Evolutionary conservation across 2,888 invertebrate species (phyloP), one percentile per base, ranked within the genome.

Genomic region (Epirrita christyi): DNA sequence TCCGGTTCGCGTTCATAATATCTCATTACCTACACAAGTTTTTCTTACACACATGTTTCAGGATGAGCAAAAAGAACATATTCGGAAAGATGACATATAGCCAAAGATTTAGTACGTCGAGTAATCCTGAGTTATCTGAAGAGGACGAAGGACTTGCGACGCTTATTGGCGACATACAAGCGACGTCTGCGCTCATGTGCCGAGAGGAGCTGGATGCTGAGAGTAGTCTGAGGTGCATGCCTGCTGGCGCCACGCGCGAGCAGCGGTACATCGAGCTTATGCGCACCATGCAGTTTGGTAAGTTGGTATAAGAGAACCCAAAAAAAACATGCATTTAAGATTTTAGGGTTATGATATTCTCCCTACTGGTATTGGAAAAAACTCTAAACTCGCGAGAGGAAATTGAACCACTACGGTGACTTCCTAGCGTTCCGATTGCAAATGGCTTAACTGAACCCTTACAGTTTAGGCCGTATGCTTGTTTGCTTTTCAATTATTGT

Each of bases 271-370:
- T 98, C 65, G 95, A 95, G 75, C 94, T 97, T 63, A 97, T 98
- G 97, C 96, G 96, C 75, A 94, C 94, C 75, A 90, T 98, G 72
- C 98, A 98, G 89, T 98, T 98, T 85, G 96, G 97, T 97, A 75
- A 36, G 71, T 61, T n/a, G n/a, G n/a, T n/a, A n/a, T n/a, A n/a
- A n/a, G n/a, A n/a, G 3, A 11, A 29, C 27, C 21, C 21, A 3
- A 21, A 21, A 21, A 21, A 21, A n/a, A n/a, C n/a, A n/a, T n/a
- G 21, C 21, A 21, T 21, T 3, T 21, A 21, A 21, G 21, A 21
- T 21, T 21, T 21, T 2, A 21, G 4, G 2, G 2, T 21, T 21
- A 21, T 21, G n/a, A n/a, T n/a, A n/a, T n/a, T n/a, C 4, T 21
- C 21, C 21, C 2, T 21, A 21, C 21, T 4, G 21, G 21, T 21